Evolutionary conservation across 2,888 invertebrate species (phyloP), one percentile per base, ranked within the genome.

Genomic region (Protodeltote pygarga): DNA sequence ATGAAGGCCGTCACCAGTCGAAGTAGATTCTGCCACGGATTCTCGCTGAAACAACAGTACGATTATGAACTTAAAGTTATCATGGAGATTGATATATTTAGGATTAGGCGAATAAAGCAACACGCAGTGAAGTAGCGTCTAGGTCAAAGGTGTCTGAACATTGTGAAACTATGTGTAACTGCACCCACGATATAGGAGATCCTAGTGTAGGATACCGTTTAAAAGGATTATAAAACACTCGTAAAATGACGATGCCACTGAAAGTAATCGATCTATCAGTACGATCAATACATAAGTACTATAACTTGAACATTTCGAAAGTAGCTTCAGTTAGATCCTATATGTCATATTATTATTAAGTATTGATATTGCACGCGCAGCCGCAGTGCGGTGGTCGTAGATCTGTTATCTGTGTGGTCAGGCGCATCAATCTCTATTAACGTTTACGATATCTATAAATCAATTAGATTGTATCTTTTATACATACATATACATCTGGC

Each of bases 1-100:
- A 96, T 89, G 67, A 95, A 90, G 0, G 95, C 93, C 0, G 95
- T 94, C 67, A 95, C 82, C 63, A 96, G 80, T 45, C 94, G 94
- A 6, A 95, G 80, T 23, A 95, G 85, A 60, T 93, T 93, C 75
- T 93, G 93, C 95, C 94, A 95, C 0, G 94, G 94, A 46, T 88
- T 89, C 2, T 61, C 65, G 2, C 90, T 92, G 75, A 0, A 48
- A 58, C 13, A 41, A 37, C 16, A 16, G n/a, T n/a, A n/a, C n/a
- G n/a, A n/a, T n/a, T n/a, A n/a, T n/a, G n/a, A n/a, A n/a, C n/a
- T n/a, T n/a, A n/a, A n/a, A n/a, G n/a, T n/a, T n/a, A n/a, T n/a
- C n/a, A n/a, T n/a, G n/a, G n/a, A n/a, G n/a, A n/a, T n/a, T n/a
- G n/a, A n/a, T n/a, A n/a, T n/a, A n/a, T n/a, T n/a, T n/a, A n/a